phyloP scores from a whole-genome alignment of 1,140 invertebrate genomes.

The Drosophila asahinai region DNA sequence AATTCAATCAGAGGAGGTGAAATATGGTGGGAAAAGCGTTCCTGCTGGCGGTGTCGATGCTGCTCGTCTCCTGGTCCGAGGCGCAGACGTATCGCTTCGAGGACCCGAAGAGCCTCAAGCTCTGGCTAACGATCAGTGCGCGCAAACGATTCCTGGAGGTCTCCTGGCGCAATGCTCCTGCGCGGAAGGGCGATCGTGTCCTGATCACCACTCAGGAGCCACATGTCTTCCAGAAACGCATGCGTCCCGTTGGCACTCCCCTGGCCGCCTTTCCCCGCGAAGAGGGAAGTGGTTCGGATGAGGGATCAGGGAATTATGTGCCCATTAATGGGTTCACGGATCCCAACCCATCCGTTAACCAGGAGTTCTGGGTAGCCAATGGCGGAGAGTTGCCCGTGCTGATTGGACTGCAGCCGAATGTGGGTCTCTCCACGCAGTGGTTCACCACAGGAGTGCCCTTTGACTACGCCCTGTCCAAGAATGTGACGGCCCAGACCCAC shows the following conservation, averaged over 20 bases:
- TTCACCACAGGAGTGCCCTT: slow-evolving; percentile 80
- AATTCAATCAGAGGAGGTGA: slow-evolving; percentile 50
- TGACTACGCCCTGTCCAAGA: slow-evolving; percentile 62
- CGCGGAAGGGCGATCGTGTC: slow-evolving; percentile 55
- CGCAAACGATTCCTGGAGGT: slow-evolving; percentile 76
- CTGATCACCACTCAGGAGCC: slow-evolving; percentile 68
- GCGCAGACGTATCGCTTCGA: slow-evolving; percentile 13
- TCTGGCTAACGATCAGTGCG: slow-evolving; percentile 82
- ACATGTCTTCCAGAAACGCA: slow-evolving; percentile 55
- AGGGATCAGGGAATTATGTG: slow-evolving; percentile 40
- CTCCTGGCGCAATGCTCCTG: slow-evolving; percentile 78
- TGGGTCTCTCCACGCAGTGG: slow-evolving; percentile 57
- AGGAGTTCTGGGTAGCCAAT: slow-evolving; percentile 70
- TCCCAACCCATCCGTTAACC: slow-evolving; percentile 4
- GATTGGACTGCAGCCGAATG: slow-evolving; percentile 65
- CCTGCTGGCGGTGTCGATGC: slow-evolving; percentile 27
- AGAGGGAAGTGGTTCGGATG: slow-evolving; percentile 57
- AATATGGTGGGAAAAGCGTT: slow-evolving; percentile 39
- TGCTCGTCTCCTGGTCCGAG: slow-evolving; percentile 11
- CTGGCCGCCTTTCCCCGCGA: slow-evolving; percentile 56
- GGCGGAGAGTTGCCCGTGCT: slow-evolving; percentile 56
- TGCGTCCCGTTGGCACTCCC: slow-evolving; percentile 49
- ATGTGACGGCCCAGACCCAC: slow-evolving; percentile 51
- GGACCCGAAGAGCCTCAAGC: slow-evolving; percentile 27
- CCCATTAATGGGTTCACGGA: slow-evolving; percentile 61